phyloP scores from a whole-genome alignment of 2,797 vertebrate genomes.

The Myiothlypis coronata region DNA sequence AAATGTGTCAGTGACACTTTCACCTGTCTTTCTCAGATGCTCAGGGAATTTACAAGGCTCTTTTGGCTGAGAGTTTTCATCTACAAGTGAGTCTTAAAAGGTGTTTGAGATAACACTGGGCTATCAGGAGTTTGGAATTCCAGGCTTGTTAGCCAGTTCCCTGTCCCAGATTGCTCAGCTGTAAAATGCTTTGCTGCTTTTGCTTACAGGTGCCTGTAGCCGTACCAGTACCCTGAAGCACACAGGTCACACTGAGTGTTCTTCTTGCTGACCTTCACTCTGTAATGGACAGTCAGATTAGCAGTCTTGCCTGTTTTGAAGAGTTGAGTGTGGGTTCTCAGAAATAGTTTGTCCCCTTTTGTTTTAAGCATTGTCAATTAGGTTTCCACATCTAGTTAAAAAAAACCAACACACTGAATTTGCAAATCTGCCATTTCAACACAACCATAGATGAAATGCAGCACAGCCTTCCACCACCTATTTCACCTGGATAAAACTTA shows the following conservation, averaged over 20 bases:
- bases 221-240: not conserved
- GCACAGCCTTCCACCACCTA: not conserved
- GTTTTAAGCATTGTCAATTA: not conserved
- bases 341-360: rapidly evolving
- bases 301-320: not conserved
- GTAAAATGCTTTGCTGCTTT: not conserved
- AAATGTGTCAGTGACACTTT: not conserved
- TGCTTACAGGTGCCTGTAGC: not conserved
- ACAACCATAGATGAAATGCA: not conserved
- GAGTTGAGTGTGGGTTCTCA: not conserved
- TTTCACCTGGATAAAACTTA: not conserved
- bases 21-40: not conserved
- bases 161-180: not conserved
- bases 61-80: not conserved
- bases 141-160: not conserved
- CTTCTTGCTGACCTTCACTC: not conserved
- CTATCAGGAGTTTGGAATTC: not conserved
- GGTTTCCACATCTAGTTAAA: not conserved
- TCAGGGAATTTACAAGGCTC: not conserved
- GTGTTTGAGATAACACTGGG: not conserved
- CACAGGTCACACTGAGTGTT: not conserved
- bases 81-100: not conserved
- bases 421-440: not conserved
- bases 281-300: not conserved
- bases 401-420: not conserved